These are phyloP conservation scores for Agapornis roseicollis DNA, from an alignment of 2,113 vertebrate species.

Conservation along the genomic window DNA sequence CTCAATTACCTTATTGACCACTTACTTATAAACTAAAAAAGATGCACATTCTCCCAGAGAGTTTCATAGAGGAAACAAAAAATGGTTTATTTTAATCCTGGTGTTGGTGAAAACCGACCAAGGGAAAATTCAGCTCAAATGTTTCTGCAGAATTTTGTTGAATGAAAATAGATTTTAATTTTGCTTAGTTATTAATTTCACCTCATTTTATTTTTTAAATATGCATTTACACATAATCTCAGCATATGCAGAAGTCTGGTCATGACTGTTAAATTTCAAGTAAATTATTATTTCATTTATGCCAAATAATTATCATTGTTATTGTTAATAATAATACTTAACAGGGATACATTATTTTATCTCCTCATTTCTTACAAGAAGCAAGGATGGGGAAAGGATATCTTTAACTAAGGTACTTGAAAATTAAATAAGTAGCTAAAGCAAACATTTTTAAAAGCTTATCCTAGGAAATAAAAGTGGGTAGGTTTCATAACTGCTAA, in stretches of 20 bases:
- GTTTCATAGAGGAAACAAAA: background rate
- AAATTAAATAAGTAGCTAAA: background rate
- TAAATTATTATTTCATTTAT: background rate
- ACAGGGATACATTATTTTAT: background rate
- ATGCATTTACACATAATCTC: background rate
- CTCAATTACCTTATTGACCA: conserved; percentile 72
- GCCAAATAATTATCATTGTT: background rate
- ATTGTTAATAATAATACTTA: background rate
- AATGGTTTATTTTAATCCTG: background rate
- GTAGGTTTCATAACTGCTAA: background rate
- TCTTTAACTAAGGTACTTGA: background rate
- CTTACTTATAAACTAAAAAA: conserved; percentile 52
- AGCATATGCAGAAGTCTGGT: background rate
- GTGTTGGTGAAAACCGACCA: background rate
- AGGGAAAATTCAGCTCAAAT: background rate
- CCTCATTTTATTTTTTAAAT: background rate
- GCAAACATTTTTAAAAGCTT: background rate
- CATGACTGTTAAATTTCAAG: background rate
- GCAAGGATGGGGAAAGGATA: background rate
- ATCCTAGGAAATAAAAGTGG: background rate
- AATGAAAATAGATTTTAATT: background rate
- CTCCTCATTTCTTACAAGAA: background rate
- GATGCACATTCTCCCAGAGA: background rate
- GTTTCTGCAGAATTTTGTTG: background rate
- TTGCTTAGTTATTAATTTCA: background rate